These are phyloP conservation scores for Calliphora vicina DNA, from an alignment of 1,140 invertebrate species.

Conservation along the genomic window DNA sequence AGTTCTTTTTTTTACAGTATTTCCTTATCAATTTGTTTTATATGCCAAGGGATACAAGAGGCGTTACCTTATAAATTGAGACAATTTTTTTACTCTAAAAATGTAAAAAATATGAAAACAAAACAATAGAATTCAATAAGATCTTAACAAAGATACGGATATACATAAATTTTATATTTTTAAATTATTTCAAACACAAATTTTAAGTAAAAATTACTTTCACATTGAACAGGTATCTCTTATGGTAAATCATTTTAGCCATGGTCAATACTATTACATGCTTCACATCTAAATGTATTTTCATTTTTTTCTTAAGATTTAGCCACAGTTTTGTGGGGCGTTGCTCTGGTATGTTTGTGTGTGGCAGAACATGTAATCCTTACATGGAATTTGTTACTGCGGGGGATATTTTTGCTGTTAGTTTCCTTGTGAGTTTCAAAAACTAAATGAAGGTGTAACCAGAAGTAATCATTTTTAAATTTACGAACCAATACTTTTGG, in stretches of 20 bases:
- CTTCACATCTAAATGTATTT: too few species aligned
- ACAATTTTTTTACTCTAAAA: not conserved
- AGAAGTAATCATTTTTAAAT: constrained; percentile 1
- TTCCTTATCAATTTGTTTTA: constrained; percentile 1
- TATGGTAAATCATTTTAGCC: too few species aligned
- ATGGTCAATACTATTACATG: too few species aligned
- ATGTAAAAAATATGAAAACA: not conserved
- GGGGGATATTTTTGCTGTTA: not conserved
- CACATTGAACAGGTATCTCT: too few species aligned
- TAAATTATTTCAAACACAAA: too few species aligned
- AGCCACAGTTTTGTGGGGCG: too few species aligned
- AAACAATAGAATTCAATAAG: not conserved
- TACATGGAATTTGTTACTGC: too few species aligned
- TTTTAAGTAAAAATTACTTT: too few species aligned
- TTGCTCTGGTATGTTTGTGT: too few species aligned
- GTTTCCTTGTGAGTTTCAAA: not conserved
- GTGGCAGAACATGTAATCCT: too few species aligned
- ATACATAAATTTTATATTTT: not conserved
- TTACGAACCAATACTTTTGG: too few species aligned
- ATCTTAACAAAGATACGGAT: constrained; percentile 9
- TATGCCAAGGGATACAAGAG: not conserved
- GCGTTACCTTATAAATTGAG: constrained; percentile 19
- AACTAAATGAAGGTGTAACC: constrained; percentile 9
- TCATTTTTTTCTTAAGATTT: too few species aligned
- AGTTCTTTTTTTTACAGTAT: not conserved